A percentile compares a stretch with the other conserved stretches of the same genome.
Evolutionary conservation across 2,888 invertebrate species (phyloP).

Genomic region (Phengaris arion): DNA sequence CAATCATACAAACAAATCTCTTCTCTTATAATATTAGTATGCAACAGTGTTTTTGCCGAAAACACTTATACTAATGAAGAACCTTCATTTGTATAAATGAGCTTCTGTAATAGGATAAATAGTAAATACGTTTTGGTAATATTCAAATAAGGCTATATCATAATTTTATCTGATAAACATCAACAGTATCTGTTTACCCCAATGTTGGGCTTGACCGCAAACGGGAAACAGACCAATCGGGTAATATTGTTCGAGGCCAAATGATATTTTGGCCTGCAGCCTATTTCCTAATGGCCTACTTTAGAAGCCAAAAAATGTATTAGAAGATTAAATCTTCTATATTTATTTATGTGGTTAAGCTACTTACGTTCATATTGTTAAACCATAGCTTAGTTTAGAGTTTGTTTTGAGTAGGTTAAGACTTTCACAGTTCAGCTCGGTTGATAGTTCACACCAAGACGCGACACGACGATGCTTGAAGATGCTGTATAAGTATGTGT

Average conservation of each 20-base stretch:
- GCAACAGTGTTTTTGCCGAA: not conserved
- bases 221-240: slow-evolving; percentile 12
- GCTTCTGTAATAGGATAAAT: no score
- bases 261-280: slow-evolving; percentile 14
- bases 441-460: no score
- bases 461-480: no score
- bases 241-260: slow-evolving; percentile 26
- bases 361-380: not conserved
- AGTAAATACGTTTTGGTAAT: not conserved
- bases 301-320: slow-evolving; percentile 19
- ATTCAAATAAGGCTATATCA: slow-evolving; percentile 27
- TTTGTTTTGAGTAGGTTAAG: no score
- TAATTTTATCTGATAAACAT: slow-evolving; percentile 54
- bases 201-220: not conserved
- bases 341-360: not conserved
- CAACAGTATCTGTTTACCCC: slow-evolving; percentile 44
- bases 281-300: slow-evolving; percentile 16
- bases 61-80: not conserved
- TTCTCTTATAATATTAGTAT: no score
- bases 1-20: no score
- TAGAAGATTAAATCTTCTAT: slow-evolving; percentile 13
- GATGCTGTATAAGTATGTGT: no score
- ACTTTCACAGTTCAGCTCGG: no score
- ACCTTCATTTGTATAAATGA: not conserved
- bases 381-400: no score